Evolutionary conservation across 2,888 invertebrate genomes (phyloP), one percentile per base, ranked within the genome.

Genomic region (Abrostola tripartita): DNA sequence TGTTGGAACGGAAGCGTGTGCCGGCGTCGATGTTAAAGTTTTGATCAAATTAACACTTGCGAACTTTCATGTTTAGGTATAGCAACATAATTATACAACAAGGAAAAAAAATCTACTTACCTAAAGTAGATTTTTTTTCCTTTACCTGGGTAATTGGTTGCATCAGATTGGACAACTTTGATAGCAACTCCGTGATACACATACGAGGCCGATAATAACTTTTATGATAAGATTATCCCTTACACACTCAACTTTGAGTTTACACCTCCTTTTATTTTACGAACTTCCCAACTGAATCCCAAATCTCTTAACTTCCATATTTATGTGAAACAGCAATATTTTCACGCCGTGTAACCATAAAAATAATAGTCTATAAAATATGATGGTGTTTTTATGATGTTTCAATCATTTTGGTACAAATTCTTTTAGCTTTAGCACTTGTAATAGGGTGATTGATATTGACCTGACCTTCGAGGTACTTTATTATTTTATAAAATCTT

Each of bases 401-500:
- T 75, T 68, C 76, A 81, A 81, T 81, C 68, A 70, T 74, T 78
- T 71, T 55, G 76, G 64, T 79, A 79, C 81, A 78, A 79, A 76
- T 81, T 81, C 59, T 50, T 68, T 58, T 62, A 59, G 37, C 40
- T 74, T 80, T 79, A 74, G 71, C 59, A 63, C 71, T 57, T 47
- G 53, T 60, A 57, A 57, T 66, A 72, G 35, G 37, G 52, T 61
- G n/a, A 49, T 63, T 50, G 44, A 54, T 71, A 51, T 37, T 50
- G 37, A 40, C 10, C 6, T 14, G 37, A 24, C 24, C 24, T 24
- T 24, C 24, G 1, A 24, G 24, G 24, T 2, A 4, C 1, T 24
- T 24, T 24, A 24, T 24, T 24, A 24, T 24, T 24, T n/a, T n/a
- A n/a, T n/a, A n/a, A n/a, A n/a, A n/a, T n/a, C n/a, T n/a, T n/a